Evolutionary conservation across 2,113 vertebrate species (phyloP).

Genomic region (Clarias gariepinus): DNA sequence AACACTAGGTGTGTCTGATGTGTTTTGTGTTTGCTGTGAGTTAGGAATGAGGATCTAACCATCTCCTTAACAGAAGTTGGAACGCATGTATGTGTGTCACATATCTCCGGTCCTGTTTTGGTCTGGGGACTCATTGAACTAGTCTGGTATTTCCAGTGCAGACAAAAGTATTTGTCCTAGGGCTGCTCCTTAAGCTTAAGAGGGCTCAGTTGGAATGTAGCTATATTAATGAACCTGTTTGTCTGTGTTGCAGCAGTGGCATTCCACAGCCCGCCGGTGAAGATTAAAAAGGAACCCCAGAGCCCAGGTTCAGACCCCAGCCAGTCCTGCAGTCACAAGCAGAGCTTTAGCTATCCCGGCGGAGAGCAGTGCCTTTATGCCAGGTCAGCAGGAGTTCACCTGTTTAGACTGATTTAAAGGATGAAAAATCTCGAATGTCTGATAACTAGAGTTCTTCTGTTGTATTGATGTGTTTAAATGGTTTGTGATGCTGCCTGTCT

Average conservation of each 20-base stretch:
- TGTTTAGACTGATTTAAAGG: slow-evolving; percentile 6
- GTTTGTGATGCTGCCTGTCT: slow-evolving; percentile 18
- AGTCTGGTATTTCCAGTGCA: slow-evolving; percentile 62
- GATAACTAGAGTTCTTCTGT: background rate
- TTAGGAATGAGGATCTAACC: slow-evolving; percentile 34
- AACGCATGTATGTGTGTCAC: slow-evolving; percentile 49
- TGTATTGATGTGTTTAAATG: background rate
- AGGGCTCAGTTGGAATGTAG: slow-evolving; percentile 20
- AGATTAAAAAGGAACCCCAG: slow-evolving; percentile 92
- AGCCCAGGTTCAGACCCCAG: slow-evolving; percentile 84
- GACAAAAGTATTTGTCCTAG: slow-evolving; percentile 58
- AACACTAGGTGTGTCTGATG: slow-evolving; percentile 59
- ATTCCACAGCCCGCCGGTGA: slow-evolving; percentile 93
- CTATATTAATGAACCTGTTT: slow-evolving; percentile 45
- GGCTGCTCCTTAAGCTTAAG: slow-evolving; percentile 35
- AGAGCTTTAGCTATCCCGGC: slow-evolving; percentile 76
- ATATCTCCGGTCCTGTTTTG: slow-evolving; percentile 50
- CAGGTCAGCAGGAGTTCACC: slow-evolving; percentile 77
- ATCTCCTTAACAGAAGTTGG: slow-evolving; percentile 31
- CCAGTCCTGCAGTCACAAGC: slow-evolving; percentile 88
- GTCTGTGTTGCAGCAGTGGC: slow-evolving; percentile 79
- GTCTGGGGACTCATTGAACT: slow-evolving; percentile 58
- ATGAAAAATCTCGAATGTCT: background rate
- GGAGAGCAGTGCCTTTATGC: slow-evolving; percentile 96
- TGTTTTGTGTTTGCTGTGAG: slow-evolving; percentile 56